Conservation (phyloP, 2,797 vertebrate genomes). For the Acomys russatus region DNA sequence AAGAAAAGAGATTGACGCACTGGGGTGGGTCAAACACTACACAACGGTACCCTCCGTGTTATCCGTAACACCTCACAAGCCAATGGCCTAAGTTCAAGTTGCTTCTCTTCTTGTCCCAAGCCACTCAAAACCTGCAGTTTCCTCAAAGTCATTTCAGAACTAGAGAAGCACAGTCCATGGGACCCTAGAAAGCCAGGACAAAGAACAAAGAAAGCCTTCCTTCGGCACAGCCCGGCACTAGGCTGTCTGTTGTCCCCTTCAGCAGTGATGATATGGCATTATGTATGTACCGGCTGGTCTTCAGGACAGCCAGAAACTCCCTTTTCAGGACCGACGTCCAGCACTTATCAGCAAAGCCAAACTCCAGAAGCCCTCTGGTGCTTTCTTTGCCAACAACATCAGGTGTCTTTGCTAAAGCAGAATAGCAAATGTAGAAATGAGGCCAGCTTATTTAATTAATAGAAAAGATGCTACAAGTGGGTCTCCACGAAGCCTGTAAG, state of each 20-base stretch:
- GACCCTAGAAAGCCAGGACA: neutral
- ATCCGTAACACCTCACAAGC: neutral
- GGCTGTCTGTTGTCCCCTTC: neutral
- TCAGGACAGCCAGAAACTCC: neutral
- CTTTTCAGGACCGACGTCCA: neutral
- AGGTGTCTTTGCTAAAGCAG: neutral
- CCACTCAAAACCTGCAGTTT: neutral
- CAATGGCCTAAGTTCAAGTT: neutral
- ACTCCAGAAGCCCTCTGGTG: neutral
- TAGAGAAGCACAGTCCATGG: neutral
- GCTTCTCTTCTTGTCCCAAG: neutral
- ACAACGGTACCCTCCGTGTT: neutral
- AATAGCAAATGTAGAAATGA: neutral
- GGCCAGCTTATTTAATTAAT: neutral
- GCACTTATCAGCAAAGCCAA: constrained; percentile 11
- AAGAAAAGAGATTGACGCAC: too few relatives aligned
- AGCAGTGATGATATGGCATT: neutral
- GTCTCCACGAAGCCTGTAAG: neutral
- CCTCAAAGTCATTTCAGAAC: neutral
- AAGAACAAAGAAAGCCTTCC: neutral
- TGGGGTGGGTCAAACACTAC: too few relatives aligned
- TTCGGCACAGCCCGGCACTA: neutral
- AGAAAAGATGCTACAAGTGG: neutral
- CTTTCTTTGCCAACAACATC: neutral
- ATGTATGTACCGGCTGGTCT: neutral